Evolutionary conservation across 2,797 vertebrate genomes (phyloP).

Genomic region (Menidia menidia): DNA sequence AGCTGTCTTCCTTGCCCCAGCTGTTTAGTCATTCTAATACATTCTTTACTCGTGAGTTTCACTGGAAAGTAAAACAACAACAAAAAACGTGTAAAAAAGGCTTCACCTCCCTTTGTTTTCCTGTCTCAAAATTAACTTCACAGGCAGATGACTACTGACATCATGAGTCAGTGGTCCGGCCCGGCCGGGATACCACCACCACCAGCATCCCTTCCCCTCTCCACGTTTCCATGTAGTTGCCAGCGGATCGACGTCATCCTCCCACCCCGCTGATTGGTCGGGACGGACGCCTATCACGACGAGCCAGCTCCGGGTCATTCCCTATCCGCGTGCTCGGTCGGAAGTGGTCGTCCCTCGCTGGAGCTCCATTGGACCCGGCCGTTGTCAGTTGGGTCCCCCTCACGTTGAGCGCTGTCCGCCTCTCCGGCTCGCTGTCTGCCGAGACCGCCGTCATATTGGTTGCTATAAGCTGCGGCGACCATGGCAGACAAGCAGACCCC

Average conservation of each 20-base stretch:
- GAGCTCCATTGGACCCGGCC: slow-evolving; percentile 66
- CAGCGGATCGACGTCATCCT: slow-evolving; percentile 46
- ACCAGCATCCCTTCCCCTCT: slow-evolving; percentile 74
- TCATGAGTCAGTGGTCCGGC: slow-evolving; percentile 25
- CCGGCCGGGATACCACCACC: slow-evolving; percentile 29
- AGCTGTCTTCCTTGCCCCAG: neutral
- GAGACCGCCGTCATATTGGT: slow-evolving; percentile 82
- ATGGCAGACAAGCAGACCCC: slow-evolving; percentile 63
- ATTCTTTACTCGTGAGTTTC: neutral
- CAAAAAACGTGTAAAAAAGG: neutral
- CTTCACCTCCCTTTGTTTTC: neutral
- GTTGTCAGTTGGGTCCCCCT: slow-evolving; percentile 69
- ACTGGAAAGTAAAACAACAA: too few species aligned
- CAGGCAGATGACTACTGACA: slow-evolving; percentile 42
- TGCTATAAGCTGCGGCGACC: slow-evolving; percentile 76
- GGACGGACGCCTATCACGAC: slow-evolving; percentile 63
- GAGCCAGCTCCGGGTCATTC: slow-evolving; percentile 46
- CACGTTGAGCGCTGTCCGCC: slow-evolving; percentile 61
- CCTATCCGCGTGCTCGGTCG: slow-evolving; percentile 64
- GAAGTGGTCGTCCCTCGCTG: slow-evolving; percentile 58
- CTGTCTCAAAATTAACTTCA: neutral
- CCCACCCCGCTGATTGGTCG: slow-evolving; percentile 69
- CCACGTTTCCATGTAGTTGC: slow-evolving; percentile 83
- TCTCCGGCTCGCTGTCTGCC: slow-evolving; percentile 66
- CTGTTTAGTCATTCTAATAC: neutral